Evolutionary conservation across 64 coral and sea anemone species (phyloP).

Genomic region (Stichodactyla mertensii): DNA sequence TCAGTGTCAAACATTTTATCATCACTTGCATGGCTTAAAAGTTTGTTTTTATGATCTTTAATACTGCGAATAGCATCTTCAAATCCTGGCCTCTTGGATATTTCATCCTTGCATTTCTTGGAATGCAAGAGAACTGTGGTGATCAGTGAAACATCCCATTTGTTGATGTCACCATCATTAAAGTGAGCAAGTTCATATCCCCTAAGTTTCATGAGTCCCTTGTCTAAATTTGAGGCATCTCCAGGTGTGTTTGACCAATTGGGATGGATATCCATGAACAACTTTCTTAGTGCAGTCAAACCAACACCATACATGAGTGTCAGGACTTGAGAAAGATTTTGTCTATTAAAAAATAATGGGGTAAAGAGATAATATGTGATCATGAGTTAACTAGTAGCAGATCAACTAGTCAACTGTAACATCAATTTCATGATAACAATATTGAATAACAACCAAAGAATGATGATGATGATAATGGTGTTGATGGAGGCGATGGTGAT

Average conservation of each 20-base stretch:
- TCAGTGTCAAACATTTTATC: slow-evolving; percentile 25
- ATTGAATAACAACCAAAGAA: too few species aligned
- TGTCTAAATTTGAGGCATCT: slow-evolving; percentile 2
- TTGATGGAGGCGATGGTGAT: too few species aligned
- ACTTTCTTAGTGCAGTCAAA: slow-evolving; percentile 1
- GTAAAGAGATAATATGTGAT: too few species aligned
- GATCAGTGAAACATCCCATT: neutral
- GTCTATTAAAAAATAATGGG: too few species aligned
- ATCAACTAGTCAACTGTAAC: too few species aligned
- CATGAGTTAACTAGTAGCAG: too few species aligned
- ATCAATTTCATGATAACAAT: too few species aligned
- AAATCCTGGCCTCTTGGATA: slow-evolving; percentile 7
- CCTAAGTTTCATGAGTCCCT: slow-evolving; percentile 17
- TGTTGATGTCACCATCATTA: slow-evolving; percentile 36
- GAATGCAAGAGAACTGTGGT: neutral
- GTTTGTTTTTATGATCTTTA: slow-evolving; percentile 27
- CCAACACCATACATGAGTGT: slow-evolving; percentile 30
- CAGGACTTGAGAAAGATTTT: slow-evolving; percentile 25
- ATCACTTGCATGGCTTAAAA: slow-evolving; percentile 28
- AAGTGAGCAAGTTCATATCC: slow-evolving; percentile 27
- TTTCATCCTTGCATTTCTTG: neutral
- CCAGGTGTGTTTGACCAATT: slow-evolving; percentile 28
- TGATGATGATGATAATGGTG: too few species aligned
- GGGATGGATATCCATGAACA: slow-evolving; percentile 49
- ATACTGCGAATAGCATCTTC: neutral